Conservation (phyloP, 2,113 vertebrate species). For the human region DNA sequence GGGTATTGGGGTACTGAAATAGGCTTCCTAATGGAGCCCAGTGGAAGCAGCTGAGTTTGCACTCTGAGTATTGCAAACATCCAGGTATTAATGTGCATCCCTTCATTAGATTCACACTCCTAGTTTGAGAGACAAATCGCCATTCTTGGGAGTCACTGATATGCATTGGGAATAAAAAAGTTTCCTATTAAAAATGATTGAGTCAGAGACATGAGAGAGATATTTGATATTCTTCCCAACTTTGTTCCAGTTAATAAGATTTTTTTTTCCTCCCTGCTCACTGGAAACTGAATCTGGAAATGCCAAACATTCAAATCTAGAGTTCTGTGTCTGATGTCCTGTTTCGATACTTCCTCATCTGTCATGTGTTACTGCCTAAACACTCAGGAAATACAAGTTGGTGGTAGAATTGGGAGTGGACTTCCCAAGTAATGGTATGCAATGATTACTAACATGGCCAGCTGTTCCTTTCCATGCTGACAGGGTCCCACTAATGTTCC, state of each 20-base stretch:
- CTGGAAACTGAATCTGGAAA: conserved; percentile 7
- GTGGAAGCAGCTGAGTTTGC: conserved; percentile 1
- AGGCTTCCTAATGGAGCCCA: conserved; percentile 43
- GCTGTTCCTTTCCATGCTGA: conserved; percentile 62
- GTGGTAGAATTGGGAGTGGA: conserved; percentile 48
- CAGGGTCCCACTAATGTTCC: conserved; percentile 42
- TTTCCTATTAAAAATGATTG: conserved; percentile 36
- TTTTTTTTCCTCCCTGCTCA: not conserved
- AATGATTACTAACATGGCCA: conserved; percentile 59
- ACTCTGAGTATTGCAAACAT: not conserved
- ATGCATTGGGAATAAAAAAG: not conserved
- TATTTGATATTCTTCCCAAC: not conserved
- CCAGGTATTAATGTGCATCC: not conserved
- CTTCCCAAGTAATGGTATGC: conserved; percentile 55
- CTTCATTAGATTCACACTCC: not conserved
- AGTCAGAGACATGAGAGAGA: not conserved
- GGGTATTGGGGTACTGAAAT: not conserved
- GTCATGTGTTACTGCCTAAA: not conserved
- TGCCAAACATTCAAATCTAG: not conserved
- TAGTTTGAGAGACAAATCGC: not conserved
- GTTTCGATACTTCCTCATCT: conserved; percentile 30
- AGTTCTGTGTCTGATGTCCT: not conserved
- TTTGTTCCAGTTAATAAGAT: conserved; percentile 8
- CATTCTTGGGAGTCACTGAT: not conserved
- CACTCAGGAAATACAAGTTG: conserved; percentile 50